phyloP scores from a whole-genome alignment of 2,797 vertebrate genomes.

The Neomorphus geoffroyi region DNA sequence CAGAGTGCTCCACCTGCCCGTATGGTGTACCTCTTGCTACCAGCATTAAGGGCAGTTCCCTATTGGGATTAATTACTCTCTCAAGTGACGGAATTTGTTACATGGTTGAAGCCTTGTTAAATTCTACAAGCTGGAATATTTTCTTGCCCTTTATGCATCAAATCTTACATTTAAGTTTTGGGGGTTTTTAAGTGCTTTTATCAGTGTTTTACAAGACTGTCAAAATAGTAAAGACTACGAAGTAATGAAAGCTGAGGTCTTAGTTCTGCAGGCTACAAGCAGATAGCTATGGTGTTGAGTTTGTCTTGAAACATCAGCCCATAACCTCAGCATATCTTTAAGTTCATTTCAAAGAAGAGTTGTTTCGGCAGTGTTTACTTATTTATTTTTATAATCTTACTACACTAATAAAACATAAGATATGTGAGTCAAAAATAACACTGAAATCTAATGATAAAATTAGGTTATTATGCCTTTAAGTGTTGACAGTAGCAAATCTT shows the following conservation, averaged over 20 bases:
- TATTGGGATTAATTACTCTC: neutral
- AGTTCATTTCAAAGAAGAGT: neutral
- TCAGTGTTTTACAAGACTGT: neutral
- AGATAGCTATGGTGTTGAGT: neutral
- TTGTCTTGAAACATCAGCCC: neutral
- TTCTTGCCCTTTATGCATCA: neutral
- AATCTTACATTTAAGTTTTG: neutral
- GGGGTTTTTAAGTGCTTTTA: neutral
- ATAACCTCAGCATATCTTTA: neutral
- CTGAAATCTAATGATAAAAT: neutral
- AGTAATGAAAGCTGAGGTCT: neutral
- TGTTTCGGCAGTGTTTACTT: neutral
- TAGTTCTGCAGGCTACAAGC: neutral
- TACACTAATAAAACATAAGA: neutral
- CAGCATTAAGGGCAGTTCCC: neutral
- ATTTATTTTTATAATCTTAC: neutral
- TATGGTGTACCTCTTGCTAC: neutral
- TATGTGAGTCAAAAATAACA: neutral
- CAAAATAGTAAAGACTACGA: neutral
- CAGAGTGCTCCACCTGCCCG: constrained; percentile 27
- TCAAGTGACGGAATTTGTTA: neutral
- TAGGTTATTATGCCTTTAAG: neutral
- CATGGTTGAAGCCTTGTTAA: neutral
- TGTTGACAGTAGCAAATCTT: neutral
- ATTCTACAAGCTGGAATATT: neutral